phyloP scores from a whole-genome alignment of 1,140 invertebrate genomes.

The Meteorus sp. region DNA sequence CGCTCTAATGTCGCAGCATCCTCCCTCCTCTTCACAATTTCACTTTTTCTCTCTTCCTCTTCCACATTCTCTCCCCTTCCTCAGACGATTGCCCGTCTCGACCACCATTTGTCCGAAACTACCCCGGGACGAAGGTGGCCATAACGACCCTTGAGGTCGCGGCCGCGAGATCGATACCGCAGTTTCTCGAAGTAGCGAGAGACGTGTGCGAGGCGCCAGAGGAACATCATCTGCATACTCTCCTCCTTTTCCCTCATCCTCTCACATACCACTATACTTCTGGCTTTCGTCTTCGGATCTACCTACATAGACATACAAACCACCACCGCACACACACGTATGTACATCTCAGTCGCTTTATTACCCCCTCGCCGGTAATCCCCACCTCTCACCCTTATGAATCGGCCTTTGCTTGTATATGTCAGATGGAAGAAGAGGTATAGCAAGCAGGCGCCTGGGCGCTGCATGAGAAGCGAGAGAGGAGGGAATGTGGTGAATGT shows the following conservation, averaged over 20 bases:
- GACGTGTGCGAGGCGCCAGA: background rate
- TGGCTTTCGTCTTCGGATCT: background rate
- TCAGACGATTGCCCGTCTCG: background rate
- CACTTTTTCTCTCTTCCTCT: no score
- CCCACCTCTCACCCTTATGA: slow-evolving; percentile 19
- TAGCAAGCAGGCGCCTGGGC: no score
- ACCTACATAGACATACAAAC: no score
- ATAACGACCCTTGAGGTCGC: slow-evolving; percentile 26
- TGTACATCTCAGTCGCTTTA: background rate
- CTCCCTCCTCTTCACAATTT: background rate
- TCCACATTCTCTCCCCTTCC: no score
- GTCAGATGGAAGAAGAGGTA: slow-evolving; percentile 4
- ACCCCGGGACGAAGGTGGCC: slow-evolving; percentile 24
- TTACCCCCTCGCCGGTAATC: slow-evolving; percentile 23
- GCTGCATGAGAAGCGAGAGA: no score
- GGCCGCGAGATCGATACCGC: slow-evolving; percentile 30
- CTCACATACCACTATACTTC: background rate
- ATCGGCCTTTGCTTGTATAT: slow-evolving; percentile 4
- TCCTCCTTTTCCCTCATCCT: background rate
- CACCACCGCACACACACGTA: no score
- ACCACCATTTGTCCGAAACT: slow-evolving; percentile 25
- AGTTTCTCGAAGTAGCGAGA: slow-evolving; percentile 18
- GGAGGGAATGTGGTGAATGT: no score
- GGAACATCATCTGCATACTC: slow-evolving; percentile 30
- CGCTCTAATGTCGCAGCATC: slow-evolving; percentile 17